These are phyloP conservation scores for Centropus unirufus DNA, from an alignment of 2,113 vertebrate species.

Conservation along the genomic window DNA sequence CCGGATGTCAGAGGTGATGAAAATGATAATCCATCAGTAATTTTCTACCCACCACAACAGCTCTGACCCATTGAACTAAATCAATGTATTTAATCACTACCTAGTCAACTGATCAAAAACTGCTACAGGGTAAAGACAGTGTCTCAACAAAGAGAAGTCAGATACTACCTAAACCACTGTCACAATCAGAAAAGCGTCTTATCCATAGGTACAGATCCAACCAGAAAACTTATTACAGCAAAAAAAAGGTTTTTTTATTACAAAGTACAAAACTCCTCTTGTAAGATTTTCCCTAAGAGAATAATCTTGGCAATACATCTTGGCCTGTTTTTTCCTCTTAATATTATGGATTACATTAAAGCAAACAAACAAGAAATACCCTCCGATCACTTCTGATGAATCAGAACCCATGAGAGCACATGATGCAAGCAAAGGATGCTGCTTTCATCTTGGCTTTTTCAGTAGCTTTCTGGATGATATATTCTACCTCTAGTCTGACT, in stretches of 20 bases:
- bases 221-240: not conserved
- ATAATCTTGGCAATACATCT: not conserved
- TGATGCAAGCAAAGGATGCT: not conserved
- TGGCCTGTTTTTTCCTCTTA: not conserved
- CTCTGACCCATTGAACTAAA: slow-evolving; percentile 82
- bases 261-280: not conserved
- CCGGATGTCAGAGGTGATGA: slow-evolving; percentile 75
- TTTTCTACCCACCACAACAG: slow-evolving; percentile 76
- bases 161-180: slow-evolving; percentile 57
- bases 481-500: slow-evolving; percentile 1
- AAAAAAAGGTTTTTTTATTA: not conserved
- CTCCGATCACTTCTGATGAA: slow-evolving; percentile 37
- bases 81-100: slow-evolving; percentile 78
- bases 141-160: slow-evolving; percentile 55
- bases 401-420: slow-evolving; percentile 24
- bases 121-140: slow-evolving; percentile 30
- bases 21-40: slow-evolving; percentile 83
- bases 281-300: not conserved
- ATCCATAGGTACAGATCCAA: not conserved
- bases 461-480: not conserved
- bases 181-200: not conserved
- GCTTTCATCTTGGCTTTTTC: not conserved
- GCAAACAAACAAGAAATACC: not conserved
- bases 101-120: slow-evolving; percentile 73
- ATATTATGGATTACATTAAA: not conserved